phyloP scores from a whole-genome alignment of 92 coral and sea anemone genomes.

The Bergia sp. region DNA sequence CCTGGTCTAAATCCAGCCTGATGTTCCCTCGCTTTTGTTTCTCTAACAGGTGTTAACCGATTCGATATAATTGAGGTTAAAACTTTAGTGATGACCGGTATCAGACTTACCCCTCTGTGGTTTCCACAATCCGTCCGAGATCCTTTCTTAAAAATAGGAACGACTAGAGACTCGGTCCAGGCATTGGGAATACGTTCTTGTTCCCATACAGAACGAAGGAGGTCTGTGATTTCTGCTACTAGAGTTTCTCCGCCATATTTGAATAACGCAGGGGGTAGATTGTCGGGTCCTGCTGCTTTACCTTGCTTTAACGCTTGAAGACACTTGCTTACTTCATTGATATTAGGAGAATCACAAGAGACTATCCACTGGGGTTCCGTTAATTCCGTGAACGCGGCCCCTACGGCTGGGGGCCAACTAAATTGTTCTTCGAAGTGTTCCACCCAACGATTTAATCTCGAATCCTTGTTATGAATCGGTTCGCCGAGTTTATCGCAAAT shows the following conservation, averaged over 20 bases:
- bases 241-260: neutral
- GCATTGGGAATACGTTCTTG: neutral
- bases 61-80: neutral
- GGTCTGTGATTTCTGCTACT: neutral
- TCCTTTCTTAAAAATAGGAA: neutral
- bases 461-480: too few species aligned
- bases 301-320: neutral
- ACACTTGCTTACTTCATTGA: neutral
- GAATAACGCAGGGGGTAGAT: neutral
- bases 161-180: neutral
- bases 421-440: neutral
- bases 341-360: neutral
- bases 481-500: neutral
- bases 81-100: neutral
- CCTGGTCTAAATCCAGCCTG: neutral
- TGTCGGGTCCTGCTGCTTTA: neutral
- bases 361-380: neutral
- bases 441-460: too few species aligned
- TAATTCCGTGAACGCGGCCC: accelerated
- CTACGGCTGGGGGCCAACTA: neutral
- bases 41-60: neutral
- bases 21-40: neutral
- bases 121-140: neutral
- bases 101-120: neutral
- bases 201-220: neutral